phyloP scores from a whole-genome alignment of 1,140 invertebrate genomes.

The Sycophaga agraensis region DNA sequence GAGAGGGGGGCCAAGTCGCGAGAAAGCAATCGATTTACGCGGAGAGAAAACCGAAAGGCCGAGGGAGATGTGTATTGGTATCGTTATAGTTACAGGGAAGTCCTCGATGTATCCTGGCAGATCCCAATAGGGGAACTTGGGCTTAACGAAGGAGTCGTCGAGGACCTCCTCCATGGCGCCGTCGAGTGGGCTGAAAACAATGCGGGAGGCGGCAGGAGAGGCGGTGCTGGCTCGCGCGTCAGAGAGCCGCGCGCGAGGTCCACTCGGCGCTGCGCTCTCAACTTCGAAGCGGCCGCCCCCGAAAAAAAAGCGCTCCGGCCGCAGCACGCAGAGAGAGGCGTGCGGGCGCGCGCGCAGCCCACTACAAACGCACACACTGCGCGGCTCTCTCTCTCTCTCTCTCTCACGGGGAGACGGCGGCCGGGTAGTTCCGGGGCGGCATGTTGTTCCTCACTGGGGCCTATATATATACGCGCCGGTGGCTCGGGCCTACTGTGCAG shows the following conservation, averaged over 20 bases:
- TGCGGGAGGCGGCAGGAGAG: neutral
- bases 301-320: too few species aligned
- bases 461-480: too few species aligned
- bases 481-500: too few species aligned
- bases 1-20: neutral
- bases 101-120: slow-evolving; percentile 39
- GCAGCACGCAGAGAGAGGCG: too few species aligned
- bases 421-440: too few species aligned
- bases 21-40: neutral
- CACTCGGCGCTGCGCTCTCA: too few species aligned
- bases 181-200: neutral
- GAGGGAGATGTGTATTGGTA: neutral
- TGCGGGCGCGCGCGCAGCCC: too few species aligned
- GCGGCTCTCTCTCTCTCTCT: neutral
- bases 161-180: slow-evolving; percentile 38
- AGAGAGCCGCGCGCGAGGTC: neutral
- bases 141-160: slow-evolving; percentile 39
- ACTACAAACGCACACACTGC: neutral
- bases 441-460: too few species aligned
- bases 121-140: slow-evolving; percentile 35
- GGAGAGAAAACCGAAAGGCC: neutral
- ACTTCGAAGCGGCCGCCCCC: too few species aligned
- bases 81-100: slow-evolving; percentile 40
- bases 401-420: neutral
- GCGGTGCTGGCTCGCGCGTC: neutral